Evolutionary conservation across 1,140 invertebrate genomes (phyloP).

Genomic region (Drosophila jambulina): DNA sequence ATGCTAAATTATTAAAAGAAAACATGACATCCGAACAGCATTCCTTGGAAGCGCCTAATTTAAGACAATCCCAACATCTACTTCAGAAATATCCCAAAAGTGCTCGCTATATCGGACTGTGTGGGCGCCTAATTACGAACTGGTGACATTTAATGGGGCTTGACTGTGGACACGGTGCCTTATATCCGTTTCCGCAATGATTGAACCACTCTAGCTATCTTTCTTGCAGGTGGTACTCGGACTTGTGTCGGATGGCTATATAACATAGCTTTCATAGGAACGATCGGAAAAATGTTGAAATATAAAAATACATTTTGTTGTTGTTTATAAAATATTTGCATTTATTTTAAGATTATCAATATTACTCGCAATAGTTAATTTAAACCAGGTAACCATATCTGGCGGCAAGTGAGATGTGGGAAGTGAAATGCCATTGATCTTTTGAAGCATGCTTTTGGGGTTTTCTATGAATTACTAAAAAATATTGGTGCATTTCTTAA

Average conservation of each 20-base stretch:
- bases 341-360: no score
- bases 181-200: slow-evolving; percentile 22
- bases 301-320: no score
- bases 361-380: no score
- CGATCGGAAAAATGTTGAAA: no score
- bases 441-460: no score
- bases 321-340: no score
- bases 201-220: neutral
- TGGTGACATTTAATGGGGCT: slow-evolving; percentile 30
- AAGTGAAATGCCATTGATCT: no score
- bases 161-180: slow-evolving; percentile 5
- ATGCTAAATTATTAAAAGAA: neutral
- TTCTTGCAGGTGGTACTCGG: neutral
- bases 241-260: neutral
- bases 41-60: slow-evolving; percentile 52
- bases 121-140: slow-evolving; percentile 27
- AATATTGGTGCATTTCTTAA: no score
- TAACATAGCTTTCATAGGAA: neutral
- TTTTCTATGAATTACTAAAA: no score
- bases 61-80: slow-evolving; percentile 58
- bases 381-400: no score
- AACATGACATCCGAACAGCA: neutral
- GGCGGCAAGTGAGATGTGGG: no score
- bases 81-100: slow-evolving; percentile 34
- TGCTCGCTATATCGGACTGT: neutral